Evolutionary conservation across 2,113 vertebrate species (phyloP), one percentile per base, ranked within the genome.

Genomic region (Clupea harengus): DNA sequence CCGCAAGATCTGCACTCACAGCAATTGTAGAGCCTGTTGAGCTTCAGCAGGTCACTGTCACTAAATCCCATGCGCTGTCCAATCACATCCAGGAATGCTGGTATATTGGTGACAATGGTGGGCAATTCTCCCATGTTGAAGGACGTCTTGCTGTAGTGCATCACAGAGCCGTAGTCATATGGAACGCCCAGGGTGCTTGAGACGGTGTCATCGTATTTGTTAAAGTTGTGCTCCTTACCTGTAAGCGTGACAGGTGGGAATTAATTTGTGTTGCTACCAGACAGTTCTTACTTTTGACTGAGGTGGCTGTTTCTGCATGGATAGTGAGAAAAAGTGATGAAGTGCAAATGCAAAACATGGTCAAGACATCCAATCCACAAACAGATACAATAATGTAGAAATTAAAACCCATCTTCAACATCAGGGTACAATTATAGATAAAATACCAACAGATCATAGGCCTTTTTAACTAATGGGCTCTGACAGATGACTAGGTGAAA

Each of bases 1-100:
- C 1, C 50, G 15, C n/a, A 25, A 11, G 47, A 52, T 57, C 6
- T 52, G 18, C 1, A 92, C 97, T 89, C 94, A 99, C 97, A 93
- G 93, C 98, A 99, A 82, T 97, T 97, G 89, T 99, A 99, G 0
- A 99, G 93, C 46, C 54, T 94, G 91, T 95, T 95, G 88, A 99
- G 89, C 87, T 99, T 99, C 86, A 93, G 89, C 85, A 99, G 90
- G 85, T 99, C 97, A 3, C 89, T 96, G 86, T 97, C 95, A 18
- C 98, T 99, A 92, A 99, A 98, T 92, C 99, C 98, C 95, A 99
- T 97, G 0, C 96, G 86, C 88, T 99, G 98, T 44, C 98, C 98
- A 45, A 99, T 98, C 67, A 98, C 95, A 2, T 97, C 94, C 45
- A 92, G 93, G 90, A 99, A 99, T 3, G 95, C 94, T 0, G 95